These are phyloP conservation scores for Drosophila trapezifrons DNA, from an alignment of 1,140 invertebrate species.

Conservation along the genomic window DNA sequence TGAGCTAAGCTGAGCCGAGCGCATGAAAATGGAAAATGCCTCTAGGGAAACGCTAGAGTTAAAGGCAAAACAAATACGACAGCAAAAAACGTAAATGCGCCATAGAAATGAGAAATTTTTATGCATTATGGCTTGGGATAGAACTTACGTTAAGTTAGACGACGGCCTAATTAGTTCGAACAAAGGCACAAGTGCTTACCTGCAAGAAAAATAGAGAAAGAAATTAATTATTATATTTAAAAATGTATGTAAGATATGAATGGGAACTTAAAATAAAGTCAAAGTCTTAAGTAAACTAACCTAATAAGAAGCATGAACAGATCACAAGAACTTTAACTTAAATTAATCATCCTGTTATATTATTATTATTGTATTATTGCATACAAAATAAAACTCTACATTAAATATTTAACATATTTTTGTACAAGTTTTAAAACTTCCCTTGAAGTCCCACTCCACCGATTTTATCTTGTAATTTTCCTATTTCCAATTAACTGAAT, in stretches of 20 bases:
- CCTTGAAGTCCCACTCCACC: not conserved
- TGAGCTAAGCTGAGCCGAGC: slow-evolving; percentile 8
- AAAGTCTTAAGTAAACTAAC: too few relatives aligned
- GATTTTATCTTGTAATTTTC: slow-evolving; percentile 15
- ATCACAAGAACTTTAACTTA: too few relatives aligned
- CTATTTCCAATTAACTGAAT: slow-evolving; percentile 20
- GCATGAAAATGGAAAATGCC: slow-evolving; percentile 33
- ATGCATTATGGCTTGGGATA: slow-evolving; percentile 29
- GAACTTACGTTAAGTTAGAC: slow-evolving; percentile 63
- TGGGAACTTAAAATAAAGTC: not conserved
- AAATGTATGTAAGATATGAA: not conserved
- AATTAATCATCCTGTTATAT: too few relatives aligned
- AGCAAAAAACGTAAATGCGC: slow-evolving; percentile 12
- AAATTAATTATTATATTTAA: slow-evolving; percentile 1
- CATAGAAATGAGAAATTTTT: slow-evolving; percentile 33
- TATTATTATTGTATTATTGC: too few relatives aligned
- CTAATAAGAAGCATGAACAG: not conserved
- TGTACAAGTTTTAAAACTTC: not conserved
- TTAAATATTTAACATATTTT: too few relatives aligned
- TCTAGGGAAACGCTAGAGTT: slow-evolving; percentile 35
- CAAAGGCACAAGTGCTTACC: slow-evolving; percentile 60
- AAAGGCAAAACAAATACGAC: slow-evolving; percentile 42
- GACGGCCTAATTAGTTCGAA: slow-evolving; percentile 70
- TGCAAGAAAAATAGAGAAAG: slow-evolving; percentile 34
- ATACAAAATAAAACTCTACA: too few relatives aligned